Base-by-base conservation (phyloP, 1,140 invertebrate species). In the Brachionus rubens region DNA sequence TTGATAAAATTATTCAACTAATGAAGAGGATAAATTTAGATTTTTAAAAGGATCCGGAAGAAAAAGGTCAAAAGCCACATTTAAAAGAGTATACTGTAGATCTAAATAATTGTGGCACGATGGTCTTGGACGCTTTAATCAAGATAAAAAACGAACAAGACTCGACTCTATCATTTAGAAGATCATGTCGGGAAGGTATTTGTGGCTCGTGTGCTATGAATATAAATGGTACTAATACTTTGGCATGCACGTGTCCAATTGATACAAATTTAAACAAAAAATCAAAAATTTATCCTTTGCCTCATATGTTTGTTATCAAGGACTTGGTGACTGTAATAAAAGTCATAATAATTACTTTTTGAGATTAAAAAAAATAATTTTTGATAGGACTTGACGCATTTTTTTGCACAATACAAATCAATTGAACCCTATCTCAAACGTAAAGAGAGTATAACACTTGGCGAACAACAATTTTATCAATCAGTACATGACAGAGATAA, bases 121-220 rank as follows among this genome's bases (percentile, higher is more conserved):
- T 99, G 96, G 90, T 99, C 21, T 85, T 99, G 77, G 96, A 99
- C 87, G 95, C 94, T 3, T 84, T 99, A 54, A 92, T 98, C 79
- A 97, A 97, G 85, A 98, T 99, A 77, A 99, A 99, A 85, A 97
- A 96, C 87, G 93, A 97, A 85, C 87, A 96, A 3, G 96, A 99
- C 85, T 92, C 95, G 1, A 96, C 95, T 0, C 87, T 99, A 77
- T 96, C 96, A 19, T 99, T 98, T 83, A 88, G 95, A 72, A 88
- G 94, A 68, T 97, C 94, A 4, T 98, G 95, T 80, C 89, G 95
- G 65, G 94, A 98, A 85, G 87, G 94, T 30, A 98, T 99, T 79
- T 99, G 96, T 85, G 96, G 96, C 10, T 98, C 95, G 12, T 99
- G 96, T 86, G 90, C 96, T 41, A 98, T 99, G 96, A 99, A 98